A percentile compares a stretch with the other conserved stretches of the same genome.
phyloP scores from a whole-genome alignment of 1,140 invertebrate species.

The Dinothrombium tinctorium region DNA sequence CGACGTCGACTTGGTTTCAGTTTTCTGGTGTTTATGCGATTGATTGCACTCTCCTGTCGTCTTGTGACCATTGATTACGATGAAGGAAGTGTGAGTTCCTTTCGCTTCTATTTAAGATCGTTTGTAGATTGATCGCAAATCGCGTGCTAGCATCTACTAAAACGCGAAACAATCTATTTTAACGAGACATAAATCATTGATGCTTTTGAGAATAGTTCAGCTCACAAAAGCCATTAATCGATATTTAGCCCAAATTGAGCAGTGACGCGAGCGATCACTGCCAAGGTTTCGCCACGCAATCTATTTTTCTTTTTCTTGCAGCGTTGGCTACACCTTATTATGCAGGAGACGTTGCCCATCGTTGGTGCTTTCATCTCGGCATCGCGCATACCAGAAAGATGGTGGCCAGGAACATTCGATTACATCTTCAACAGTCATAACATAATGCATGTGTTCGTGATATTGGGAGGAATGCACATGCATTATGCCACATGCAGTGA shows the following conservation, averaged over 20 bases:
- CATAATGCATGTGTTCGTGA: conserved; percentile 71
- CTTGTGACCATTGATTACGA: conserved; percentile 46
- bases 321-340: conserved; percentile 9
- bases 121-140: too few species aligned
- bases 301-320: not conserved
- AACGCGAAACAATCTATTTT: too few species aligned
- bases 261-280: too few species aligned
- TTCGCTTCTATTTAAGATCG: too few species aligned
- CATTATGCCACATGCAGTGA: conserved; percentile 41
- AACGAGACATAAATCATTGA: too few species aligned
- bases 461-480: conserved; percentile 62
- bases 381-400: conserved; percentile 60
- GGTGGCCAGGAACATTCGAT: conserved; percentile 59
- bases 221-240: too few species aligned
- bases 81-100: conserved; percentile 38
- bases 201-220: too few species aligned
- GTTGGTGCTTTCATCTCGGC: conserved; percentile 63
- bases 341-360: conserved; percentile 53
- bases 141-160: too few species aligned
- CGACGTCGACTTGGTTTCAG: conserved; percentile 58
- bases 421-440: conserved; percentile 68
- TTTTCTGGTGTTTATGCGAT: conserved; percentile 51
- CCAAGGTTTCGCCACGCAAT: too few species aligned
- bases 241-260: too few species aligned
- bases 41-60: conserved; percentile 41